Base-by-base conservation (phyloP, 2,888 invertebrate species). In the Drosophila picticornis region DNA sequence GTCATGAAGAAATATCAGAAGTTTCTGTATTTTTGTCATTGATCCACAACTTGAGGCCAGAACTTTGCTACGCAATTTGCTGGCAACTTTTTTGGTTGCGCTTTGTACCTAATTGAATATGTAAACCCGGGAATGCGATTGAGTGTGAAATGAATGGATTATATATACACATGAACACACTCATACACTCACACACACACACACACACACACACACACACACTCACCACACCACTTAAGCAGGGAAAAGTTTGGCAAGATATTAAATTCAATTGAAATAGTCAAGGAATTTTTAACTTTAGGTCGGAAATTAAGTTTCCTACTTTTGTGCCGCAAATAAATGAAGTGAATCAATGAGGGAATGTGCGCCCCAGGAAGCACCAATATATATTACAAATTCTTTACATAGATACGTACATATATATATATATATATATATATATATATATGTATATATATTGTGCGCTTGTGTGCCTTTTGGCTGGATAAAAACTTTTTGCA, bases 71-170 rank as follows among this genome's bases (percentile, higher is more conserved):
- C 66, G 66, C 75, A 80, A 64, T 69, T 72, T 56, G 70, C 57
- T 65, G 53, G 27, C 43, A 80, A 64, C 43, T 75, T 81, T 32
- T 31, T 25, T 56, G 13, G 6, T 32, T 62, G 56, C 38, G 60
- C 62, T 67, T 48, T 67, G 71, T 70, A 81, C 66, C 88, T 86
- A 90, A 86, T 90, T 90, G 85, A 86, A 86, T 90, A 85, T 89
- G 84, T 75, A 80, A 77, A 62, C 58, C 74, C 77, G 46, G 57
- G 57, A 76, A 76, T 90, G 80, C 83, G 81, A 86, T 90, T 88
- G 90, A 85, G 85, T 90, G 88, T 86, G 81, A 86, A 90, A 90
- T 86, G 74, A 87, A 80, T 75, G 57, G 36, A 43, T 62, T 11
- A 46, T 48, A 62, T 55, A 60, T 25, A 50, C 57, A 27, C 22